Percentiles rank a stretch among this genome's conserved stretches.
Evolutionary conservation across 2,888 invertebrate species (phyloP).

Genomic region (Nemotelus nigrinus): DNA sequence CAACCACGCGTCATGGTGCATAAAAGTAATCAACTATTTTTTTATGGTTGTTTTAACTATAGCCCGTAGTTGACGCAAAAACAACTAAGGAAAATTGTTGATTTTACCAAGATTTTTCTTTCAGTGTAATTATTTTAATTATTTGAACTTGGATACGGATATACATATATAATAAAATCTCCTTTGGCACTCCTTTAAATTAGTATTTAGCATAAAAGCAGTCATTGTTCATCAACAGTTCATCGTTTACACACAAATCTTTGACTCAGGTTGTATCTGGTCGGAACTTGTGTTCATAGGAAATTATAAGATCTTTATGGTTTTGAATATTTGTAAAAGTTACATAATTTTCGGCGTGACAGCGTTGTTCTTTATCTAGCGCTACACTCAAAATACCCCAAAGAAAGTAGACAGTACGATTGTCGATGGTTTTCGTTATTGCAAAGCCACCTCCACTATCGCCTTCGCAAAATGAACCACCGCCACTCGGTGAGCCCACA

Average conservation of each 20-base stretch:
- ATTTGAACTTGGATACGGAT: too few relatives aligned
- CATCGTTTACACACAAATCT: background rate
- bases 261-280: constrained; percentile 19
- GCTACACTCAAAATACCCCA: constrained; percentile 57
- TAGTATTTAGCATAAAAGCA: too few relatives aligned
- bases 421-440: constrained; percentile 37
- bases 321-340: constrained; percentile 52
- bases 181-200: too few relatives aligned
- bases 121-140: too few relatives aligned
- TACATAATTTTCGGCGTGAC: constrained; percentile 45
- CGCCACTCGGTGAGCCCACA: constrained; percentile 52
- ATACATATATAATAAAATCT: too few relatives aligned
- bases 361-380: background rate
- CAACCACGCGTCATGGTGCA: too few relatives aligned
- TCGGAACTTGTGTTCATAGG: background rate
- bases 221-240: too few relatives aligned
- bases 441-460: constrained; percentile 54
- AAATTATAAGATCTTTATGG: constrained; percentile 23
- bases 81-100: too few relatives aligned
- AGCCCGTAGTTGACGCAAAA: too few relatives aligned
- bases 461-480: constrained; percentile 51
- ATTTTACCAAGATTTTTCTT: too few relatives aligned
- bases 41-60: too few relatives aligned
- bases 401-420: constrained; percentile 51
- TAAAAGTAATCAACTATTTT: too few relatives aligned